These are phyloP conservation scores for Drosophila stalkeri DNA, from an alignment of 2,888 invertebrate genomes.

Conservation along the genomic window DNA sequence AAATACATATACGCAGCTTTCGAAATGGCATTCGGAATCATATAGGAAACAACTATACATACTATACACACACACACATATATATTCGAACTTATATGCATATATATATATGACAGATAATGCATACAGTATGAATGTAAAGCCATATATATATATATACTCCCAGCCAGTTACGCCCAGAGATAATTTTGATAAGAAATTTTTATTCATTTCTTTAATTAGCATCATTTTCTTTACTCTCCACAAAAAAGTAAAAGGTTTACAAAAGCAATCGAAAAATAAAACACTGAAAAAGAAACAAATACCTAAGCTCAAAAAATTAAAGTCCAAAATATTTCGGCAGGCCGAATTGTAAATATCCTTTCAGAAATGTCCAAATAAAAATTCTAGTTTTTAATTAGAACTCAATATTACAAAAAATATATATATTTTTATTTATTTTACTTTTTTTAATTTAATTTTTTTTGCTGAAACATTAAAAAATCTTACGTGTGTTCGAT, in stretches of 20 bases:
- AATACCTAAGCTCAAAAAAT: slow-evolving; percentile 26
- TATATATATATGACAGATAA: not conserved
- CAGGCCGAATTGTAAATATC: slow-evolving; percentile 30
- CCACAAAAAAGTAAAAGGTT: not conserved
- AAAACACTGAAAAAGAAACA: not conserved
- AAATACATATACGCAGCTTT: slow-evolving; percentile 39
- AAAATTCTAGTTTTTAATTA: too few species aligned
- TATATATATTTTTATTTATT: too few species aligned
- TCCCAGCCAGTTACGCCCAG: slow-evolving; percentile 28
- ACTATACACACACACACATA: slow-evolving; percentile 22
- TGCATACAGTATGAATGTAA: slow-evolving; percentile 1
- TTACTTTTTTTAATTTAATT: too few species aligned
- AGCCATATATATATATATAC: slow-evolving; percentile 6
- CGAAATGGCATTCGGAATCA: slow-evolving; percentile 41
- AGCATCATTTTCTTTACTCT: slow-evolving; percentile 4
- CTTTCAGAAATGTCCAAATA: slow-evolving; percentile 15
- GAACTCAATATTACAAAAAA: too few species aligned
- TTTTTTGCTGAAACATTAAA: not conserved
- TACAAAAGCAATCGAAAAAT: not conserved
- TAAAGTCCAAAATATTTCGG: slow-evolving; percentile 15
- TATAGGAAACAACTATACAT: slow-evolving; percentile 39
- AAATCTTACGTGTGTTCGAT: not conserved
- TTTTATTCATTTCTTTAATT: slow-evolving; percentile 20
- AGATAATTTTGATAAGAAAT: slow-evolving; percentile 18
- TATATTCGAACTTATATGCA: slow-evolving; percentile 5